Percentiles rank a stretch among this genome's conserved stretches.
These are phyloP conservation scores for Phrynosoma platyrhinos DNA, from an alignment of 2,113 vertebrate species.

Conservation along the genomic window DNA sequence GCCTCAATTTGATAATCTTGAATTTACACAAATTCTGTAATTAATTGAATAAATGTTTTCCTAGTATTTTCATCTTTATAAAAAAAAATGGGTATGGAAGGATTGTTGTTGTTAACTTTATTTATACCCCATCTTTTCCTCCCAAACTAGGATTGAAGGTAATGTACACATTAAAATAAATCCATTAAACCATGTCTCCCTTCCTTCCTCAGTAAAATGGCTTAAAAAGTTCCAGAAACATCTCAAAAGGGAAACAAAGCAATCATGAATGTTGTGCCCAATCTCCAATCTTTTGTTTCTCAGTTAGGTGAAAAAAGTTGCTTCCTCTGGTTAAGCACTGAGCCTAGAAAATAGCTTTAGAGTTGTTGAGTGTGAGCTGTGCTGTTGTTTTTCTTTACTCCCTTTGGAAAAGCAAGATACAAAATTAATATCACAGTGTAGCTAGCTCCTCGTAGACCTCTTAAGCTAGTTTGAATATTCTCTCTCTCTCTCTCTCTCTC, in stretches of 20 bases:
- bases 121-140: too few relatives aligned
- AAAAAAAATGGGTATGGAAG: not conserved
- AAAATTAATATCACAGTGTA: too few relatives aligned
- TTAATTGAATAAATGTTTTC: not conserved
- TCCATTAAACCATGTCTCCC: not conserved
- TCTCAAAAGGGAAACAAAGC: not conserved
- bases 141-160: too few relatives aligned
- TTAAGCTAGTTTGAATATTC: too few relatives aligned
- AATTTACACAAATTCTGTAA: not conserved
- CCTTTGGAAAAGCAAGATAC: too few relatives aligned
- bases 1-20: too few relatives aligned
- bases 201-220: too few relatives aligned
- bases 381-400: not conserved
- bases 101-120: too few relatives aligned
- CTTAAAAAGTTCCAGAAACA: not conserved
- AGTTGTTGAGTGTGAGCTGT: not conserved
- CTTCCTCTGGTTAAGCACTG: not conserved
- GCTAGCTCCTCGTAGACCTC: too few relatives aligned
- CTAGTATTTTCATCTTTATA: not conserved
- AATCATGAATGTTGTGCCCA: not conserved
- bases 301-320: constrained; percentile 13
- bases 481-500: too few relatives aligned
- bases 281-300: not conserved
- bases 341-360: not conserved
- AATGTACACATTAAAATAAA: not conserved